Conservation (phyloP, 1,140 invertebrate genomes). For the Ptiloglossa arizonensis region DNA sequence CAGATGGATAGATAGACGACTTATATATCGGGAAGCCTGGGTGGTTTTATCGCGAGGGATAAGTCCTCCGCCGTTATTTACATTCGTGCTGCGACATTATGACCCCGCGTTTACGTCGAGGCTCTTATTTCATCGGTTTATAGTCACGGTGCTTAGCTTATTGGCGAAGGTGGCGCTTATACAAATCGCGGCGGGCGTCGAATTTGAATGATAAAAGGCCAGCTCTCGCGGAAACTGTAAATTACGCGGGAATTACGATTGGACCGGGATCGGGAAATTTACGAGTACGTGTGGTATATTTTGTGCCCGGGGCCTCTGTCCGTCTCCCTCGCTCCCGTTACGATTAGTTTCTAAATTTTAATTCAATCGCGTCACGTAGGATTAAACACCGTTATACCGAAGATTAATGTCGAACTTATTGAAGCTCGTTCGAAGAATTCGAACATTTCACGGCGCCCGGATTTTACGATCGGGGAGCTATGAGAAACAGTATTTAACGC, state of each 20-base stretch:
- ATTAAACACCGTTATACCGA: background rate
- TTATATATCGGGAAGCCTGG: constrained; percentile 28
- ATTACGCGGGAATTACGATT: constrained; percentile 42
- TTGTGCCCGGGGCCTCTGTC: constrained; percentile 17
- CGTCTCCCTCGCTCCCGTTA: too few species aligned
- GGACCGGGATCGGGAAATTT: constrained; percentile 35
- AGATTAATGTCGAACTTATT: constrained; percentile 15
- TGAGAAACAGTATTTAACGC: constrained; percentile 23
- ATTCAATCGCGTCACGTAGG: constrained; percentile 32
- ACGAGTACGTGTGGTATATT: constrained; percentile 21
- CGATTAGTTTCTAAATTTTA: constrained; percentile 53
- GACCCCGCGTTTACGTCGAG: constrained; percentile 3
- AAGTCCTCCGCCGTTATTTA: constrained; percentile 4
- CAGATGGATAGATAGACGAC: constrained; percentile 42
- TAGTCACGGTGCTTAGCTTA: constrained; percentile 23
- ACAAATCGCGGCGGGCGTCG: constrained; percentile 38
- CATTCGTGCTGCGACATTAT: constrained; percentile 8
- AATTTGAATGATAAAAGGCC: constrained; percentile 44
- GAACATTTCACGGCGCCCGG: background rate
- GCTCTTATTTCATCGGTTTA: constrained; percentile 33
- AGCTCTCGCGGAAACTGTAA: constrained; percentile 45
- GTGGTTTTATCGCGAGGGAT: constrained; percentile 29
- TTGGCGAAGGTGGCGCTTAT: constrained; percentile 29
- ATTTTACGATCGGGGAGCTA: background rate
- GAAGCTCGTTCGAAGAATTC: constrained; percentile 3